phyloP scores from a whole-genome alignment of 2,113 vertebrate genomes.

The Oreochromis spilurus region DNA sequence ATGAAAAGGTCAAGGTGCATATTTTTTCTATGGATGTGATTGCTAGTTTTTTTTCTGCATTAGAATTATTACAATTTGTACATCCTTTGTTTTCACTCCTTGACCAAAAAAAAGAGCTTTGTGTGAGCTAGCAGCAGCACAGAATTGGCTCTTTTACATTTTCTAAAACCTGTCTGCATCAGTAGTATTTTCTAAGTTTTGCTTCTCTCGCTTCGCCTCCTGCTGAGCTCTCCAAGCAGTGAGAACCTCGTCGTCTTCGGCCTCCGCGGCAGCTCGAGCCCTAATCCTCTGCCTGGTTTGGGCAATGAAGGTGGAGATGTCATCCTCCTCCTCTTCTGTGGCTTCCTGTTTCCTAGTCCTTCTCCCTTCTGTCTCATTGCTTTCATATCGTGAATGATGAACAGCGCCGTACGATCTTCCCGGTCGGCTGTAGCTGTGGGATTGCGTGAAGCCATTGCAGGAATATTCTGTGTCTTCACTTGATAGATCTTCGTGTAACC shows the following conservation, averaged over 20 bases:
- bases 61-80: not conserved
- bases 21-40: not conserved
- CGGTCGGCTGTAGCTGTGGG: constrained; percentile 25
- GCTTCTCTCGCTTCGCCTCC: constrained; percentile 73
- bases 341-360: constrained; percentile 43
- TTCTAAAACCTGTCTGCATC: not conserved
- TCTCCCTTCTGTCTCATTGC: constrained; percentile 41
- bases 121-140: not conserved
- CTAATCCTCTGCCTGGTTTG: constrained; percentile 65
- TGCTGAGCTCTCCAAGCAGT: constrained; percentile 84
- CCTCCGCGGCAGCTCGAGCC: constrained; percentile 69
- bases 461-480: constrained; percentile 43
- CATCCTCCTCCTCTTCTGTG: constrained; percentile 71
- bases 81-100: not conserved
- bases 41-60: not conserved
- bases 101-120: not conserved
- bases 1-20: not conserved
- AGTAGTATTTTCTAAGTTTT: constrained; percentile 5
- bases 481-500: constrained; percentile 49
- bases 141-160: not conserved
- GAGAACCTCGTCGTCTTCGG: constrained; percentile 84
- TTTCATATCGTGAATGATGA: constrained; percentile 67
- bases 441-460: constrained; percentile 56
- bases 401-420: constrained; percentile 29
- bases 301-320: constrained; percentile 63